Evolutionary conservation across 1,140 invertebrate genomes (phyloP).

Genomic region (Drosophila nigrodunni): DNA sequence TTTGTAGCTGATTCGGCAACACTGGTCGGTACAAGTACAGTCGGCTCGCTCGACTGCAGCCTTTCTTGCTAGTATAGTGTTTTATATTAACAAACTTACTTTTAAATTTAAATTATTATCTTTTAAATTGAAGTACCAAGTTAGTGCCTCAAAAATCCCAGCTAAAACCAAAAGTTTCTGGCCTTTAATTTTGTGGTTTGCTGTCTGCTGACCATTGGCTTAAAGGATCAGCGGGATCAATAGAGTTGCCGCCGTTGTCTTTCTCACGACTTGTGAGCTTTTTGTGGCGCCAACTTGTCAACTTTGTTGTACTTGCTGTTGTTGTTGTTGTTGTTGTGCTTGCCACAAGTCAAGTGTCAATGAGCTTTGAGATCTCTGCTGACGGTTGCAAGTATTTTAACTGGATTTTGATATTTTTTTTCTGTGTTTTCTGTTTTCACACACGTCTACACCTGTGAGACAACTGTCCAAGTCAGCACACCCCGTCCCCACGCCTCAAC

Average conservation of each 20-base stretch:
- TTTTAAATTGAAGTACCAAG: too few species aligned
- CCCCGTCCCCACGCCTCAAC: too few species aligned
- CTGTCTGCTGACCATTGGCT: conserved; percentile 8
- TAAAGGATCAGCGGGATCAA: conserved; percentile 54
- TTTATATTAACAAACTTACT: too few species aligned
- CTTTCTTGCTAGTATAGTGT: too few species aligned
- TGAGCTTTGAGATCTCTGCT: conserved; percentile 8
- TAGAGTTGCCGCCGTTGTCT: conserved; percentile 27
- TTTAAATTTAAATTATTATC: too few species aligned
- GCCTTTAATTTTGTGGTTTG: too few species aligned
- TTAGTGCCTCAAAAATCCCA: too few species aligned
- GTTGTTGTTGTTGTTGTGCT: background rate
- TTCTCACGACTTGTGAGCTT: conserved; percentile 60
- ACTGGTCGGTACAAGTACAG: too few species aligned
- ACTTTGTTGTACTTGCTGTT: conserved; percentile 11
- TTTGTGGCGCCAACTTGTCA: conserved; percentile 43
- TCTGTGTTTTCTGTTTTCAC: conserved; percentile 11
- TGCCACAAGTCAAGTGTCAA: conserved; percentile 45
- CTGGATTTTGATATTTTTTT: conserved; percentile 32
- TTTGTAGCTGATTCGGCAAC: too few species aligned
- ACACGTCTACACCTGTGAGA: conserved; percentile 22
- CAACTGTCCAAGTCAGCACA: background rate
- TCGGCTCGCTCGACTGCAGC: too few species aligned
- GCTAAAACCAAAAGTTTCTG: too few species aligned
- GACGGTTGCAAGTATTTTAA: background rate